Base-by-base conservation (phyloP, 2,113 vertebrate genomes). In the Etia nguti region DNA sequence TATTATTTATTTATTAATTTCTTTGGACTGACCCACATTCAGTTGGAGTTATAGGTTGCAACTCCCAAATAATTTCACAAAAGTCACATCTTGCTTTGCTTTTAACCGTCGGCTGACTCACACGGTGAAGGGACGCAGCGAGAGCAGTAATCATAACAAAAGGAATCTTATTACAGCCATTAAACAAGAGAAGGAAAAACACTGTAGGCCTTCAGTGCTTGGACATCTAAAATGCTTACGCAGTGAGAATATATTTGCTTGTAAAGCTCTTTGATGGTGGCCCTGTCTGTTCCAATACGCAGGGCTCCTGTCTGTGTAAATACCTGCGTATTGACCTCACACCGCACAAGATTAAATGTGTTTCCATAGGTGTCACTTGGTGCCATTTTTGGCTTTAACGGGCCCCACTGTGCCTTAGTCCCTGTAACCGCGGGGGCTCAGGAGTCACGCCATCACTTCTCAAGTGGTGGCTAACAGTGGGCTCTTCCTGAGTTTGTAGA, bases 251-350 rank as follows among this genome's bases (percentile, higher is more conserved):
- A 92, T 93, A 93, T 95, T 93, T 91, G 92, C 91, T 95, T 92
- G 83, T 96, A 96, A 96, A 96, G 91, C 83, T 85, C 93, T 94
- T 93, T 95, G 94, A 96, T 90, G 95, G 95, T 95, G 95, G 95
- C 94, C 95, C 90, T 87, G 92, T 94, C 93, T 6, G 59, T 90
- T 91, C 80, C 88, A 90, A 80, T 84, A 85, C 85, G 38, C 86
- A 20, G 81, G 60, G 75, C 94, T 77, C 83, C 88, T 89, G 93
- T 95, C 95, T 95, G 92, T 90, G 90, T 95, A 93, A 96, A 95
- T 92, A 95, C 55, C 89, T 90, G 84, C 82, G 83, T 93, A 92
- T 91, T 93, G 91, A 91, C 90, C 92, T 93, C 90, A 92, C 88
- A 26, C 75, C 81, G 38, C 85, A 92, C 60, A 86, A 90, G 93